Percentiles rank a stretch among this genome's conserved stretches.
Conservation (phyloP, 2,797 vertebrate genomes). For the Cephalopachus bancanus region DNA sequence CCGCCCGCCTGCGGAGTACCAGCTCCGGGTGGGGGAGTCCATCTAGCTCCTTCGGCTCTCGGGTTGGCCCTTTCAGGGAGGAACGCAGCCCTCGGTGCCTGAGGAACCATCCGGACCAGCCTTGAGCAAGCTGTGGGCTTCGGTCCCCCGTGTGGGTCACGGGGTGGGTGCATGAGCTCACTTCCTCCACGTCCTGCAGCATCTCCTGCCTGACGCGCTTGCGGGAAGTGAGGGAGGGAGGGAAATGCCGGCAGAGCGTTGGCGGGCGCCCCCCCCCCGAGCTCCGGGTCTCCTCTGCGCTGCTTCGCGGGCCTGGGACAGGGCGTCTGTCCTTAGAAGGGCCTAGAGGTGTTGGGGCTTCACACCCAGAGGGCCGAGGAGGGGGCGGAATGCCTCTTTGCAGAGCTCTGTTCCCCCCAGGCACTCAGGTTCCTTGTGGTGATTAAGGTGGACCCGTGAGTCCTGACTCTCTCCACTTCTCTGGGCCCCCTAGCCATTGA, state of each 20-base stretch:
- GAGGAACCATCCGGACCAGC: neutral
- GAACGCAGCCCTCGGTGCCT: neutral
- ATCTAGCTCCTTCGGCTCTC: neutral
- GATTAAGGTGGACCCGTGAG: neutral
- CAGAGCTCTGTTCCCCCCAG: neutral
- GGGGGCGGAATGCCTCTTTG: neutral
- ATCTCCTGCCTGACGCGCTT: neutral
- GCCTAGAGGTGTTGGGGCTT: neutral
- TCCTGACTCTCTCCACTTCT: too few relatives aligned
- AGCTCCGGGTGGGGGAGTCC: neutral
- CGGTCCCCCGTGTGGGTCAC: neutral
- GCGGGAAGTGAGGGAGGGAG: slow-evolving; percentile 32
- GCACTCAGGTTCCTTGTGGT: neutral
- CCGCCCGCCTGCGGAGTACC: neutral
- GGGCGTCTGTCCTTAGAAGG: neutral
- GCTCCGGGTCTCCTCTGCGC: neutral
- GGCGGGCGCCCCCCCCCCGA: neutral
- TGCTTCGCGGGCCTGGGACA: neutral
- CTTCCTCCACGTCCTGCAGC: slow-evolving; percentile 65
- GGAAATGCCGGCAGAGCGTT: neutral
- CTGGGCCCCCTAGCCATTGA: neutral
- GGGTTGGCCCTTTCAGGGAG: neutral
- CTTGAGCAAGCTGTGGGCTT: neutral
- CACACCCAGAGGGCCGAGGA: neutral
- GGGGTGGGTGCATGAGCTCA: slow-evolving; percentile 69